These are phyloP conservation scores for Yponomeuta plumbellus DNA, from an alignment of 2,888 invertebrate species.

Conservation along the genomic window DNA sequence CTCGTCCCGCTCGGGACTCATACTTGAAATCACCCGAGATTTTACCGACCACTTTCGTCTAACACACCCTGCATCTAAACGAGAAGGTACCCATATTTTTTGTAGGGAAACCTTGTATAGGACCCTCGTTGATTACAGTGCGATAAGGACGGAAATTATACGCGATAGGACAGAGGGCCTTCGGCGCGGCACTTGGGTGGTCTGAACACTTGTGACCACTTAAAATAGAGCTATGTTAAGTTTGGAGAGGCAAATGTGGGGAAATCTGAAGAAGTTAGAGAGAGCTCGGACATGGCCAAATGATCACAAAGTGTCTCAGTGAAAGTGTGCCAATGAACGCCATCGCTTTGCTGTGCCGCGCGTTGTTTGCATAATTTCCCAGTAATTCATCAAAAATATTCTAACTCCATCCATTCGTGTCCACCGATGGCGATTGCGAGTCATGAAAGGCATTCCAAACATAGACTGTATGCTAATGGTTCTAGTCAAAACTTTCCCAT, in stretches of 20 bases:
- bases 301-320: slow-evolving; percentile 66
- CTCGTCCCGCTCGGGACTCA: slow-evolving; percentile 26
- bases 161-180: slow-evolving; percentile 41
- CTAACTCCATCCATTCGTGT: slow-evolving; percentile 38
- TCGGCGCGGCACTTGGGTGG: slow-evolving; percentile 58
- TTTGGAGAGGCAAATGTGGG: slow-evolving; percentile 15
- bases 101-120: background rate
- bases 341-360: slow-evolving; percentile 27
- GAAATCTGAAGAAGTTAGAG: slow-evolving; percentile 11
- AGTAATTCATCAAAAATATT: slow-evolving; percentile 55
- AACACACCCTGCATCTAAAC: background rate
- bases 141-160: slow-evolving; percentile 61
- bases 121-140: slow-evolving; percentile 42
- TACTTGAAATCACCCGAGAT: background rate
- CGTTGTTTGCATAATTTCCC: slow-evolving; percentile 60
- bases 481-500: slow-evolving; percentile 12
- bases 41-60: background rate
- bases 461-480: slow-evolving; percentile 19
- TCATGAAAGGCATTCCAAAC: slow-evolving; percentile 37
- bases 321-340: slow-evolving; percentile 59
- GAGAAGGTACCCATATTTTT: background rate
- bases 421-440: slow-evolving; percentile 45
- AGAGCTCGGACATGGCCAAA: slow-evolving; percentile 35
- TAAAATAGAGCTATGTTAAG: slow-evolving; percentile 12
- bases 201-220: slow-evolving; percentile 27